Base-by-base conservation (phyloP, 2,797 vertebrate genomes). In the Hypotaenidia philippensis region DNA sequence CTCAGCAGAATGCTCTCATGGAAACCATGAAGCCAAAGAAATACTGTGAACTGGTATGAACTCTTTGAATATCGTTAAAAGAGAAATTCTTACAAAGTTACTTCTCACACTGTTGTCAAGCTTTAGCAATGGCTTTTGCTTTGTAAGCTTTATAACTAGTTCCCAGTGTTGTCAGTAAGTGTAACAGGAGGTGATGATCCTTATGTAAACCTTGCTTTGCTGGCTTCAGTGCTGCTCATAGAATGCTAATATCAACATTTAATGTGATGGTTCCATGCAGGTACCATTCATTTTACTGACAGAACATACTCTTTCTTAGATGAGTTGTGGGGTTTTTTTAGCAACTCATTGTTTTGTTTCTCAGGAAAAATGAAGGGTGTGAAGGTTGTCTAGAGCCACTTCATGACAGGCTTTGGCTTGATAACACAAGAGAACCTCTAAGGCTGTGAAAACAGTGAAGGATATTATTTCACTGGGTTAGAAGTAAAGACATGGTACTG, bases 261-360 rank as follows among this genome's bases (percentile, higher is more conserved):
- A 53, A 11, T 10, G 3, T 12, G 18, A 13, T 44, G 50, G 0
- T n/a, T 52, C 44, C 5, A 1, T 34, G 34, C 4, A 3, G 7
- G 2, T 7, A 40, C 21, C 34, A 17, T 44, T 85, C 14, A 7
- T 18, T 78, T 59, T 32, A 25, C 21, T 63, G 61, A 2, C 64
- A 68, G 50, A 41, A 27, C 20, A 7, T 36, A 41, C 17, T 40
- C 16, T 64, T 63, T 55, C 18, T 44, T 60, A 15, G 38, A 22
- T 40, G n/a, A 15, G 4, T 61, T 80, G 22, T 21, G 16, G 36
- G 36, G 36, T 27, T 25, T 50, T 50, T 26, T 27, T 26, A 27
- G 49, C 45, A 49, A 23, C 49, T 82, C n/a, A 13, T n/a, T 32
- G 22, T n/a, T 82, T 34, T n/a, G 5, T 26, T 74, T 52, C 47